A percentile compares a stretch with the other conserved stretches of the same genome.
Conservation (phyloP, 2,113 vertebrate species). For the Pangasianodon gigas region DNA sequence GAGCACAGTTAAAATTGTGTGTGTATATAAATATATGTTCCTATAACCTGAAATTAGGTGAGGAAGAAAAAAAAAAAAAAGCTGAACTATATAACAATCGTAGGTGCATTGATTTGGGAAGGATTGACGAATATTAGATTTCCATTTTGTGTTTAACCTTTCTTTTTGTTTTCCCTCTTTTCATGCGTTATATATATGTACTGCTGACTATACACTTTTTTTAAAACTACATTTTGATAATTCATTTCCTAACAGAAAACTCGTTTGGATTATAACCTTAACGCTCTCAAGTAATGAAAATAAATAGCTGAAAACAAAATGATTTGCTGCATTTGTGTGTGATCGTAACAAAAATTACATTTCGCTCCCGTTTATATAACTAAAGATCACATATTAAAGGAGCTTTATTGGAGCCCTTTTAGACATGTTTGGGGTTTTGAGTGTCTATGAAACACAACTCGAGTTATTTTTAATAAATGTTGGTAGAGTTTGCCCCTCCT, state of each 20-base stretch:
- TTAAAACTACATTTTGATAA: slow-evolving; percentile 81
- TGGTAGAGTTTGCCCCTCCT: not conserved
- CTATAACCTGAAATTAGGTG: slow-evolving; percentile 62
- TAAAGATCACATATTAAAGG: not conserved
- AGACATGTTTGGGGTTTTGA: not conserved
- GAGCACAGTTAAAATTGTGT: slow-evolving; percentile 66
- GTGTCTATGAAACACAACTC: not conserved
- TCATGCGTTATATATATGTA: slow-evolving; percentile 68
- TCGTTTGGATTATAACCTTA: slow-evolving; percentile 79
- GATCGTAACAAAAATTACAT: not conserved
- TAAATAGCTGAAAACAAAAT: slow-evolving; percentile 69
- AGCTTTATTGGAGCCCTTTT: not conserved
- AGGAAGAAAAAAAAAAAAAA: slow-evolving; percentile 38
- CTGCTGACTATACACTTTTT: slow-evolving; percentile 76
- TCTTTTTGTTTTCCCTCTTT: slow-evolving; percentile 47
- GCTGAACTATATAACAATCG: slow-evolving; percentile 28
- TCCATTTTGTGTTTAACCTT: slow-evolving; percentile 59
- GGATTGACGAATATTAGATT: slow-evolving; percentile 59
- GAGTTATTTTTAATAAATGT: not conserved
- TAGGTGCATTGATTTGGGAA: slow-evolving; percentile 42
- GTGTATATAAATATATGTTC: slow-evolving; percentile 50
- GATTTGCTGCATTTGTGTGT: slow-evolving; percentile 39
- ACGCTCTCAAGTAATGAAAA: slow-evolving; percentile 76
- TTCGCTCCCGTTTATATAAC: not conserved
- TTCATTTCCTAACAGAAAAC: slow-evolving; percentile 76